A percentile compares a stretch with the other conserved stretches of the same genome.
Evolutionary conservation across 2,888 invertebrate genomes (phyloP).

Genomic region (Zaprionus obscuricornis): DNA sequence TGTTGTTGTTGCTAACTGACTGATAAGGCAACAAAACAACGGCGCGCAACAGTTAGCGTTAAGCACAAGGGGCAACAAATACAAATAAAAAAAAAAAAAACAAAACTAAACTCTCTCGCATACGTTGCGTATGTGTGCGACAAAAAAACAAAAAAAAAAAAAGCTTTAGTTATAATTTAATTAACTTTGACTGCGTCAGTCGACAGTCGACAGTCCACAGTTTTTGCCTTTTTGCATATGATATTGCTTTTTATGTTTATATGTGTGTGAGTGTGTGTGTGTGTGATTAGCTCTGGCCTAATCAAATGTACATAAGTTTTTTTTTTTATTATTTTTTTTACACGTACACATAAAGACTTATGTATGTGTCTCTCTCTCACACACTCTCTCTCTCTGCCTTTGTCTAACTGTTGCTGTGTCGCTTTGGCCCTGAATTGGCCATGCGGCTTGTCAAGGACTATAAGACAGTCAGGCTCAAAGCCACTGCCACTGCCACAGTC

Average conservation of each 20-base stretch:
- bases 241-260: neutral
- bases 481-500: conserved; percentile 10
- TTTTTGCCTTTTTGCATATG: too few species aligned
- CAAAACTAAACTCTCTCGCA: conserved; percentile 22
- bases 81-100: conserved; percentile 15
- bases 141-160: conserved; percentile 24
- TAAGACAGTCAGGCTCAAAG: conserved; percentile 8
- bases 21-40: conserved; percentile 37
- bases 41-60: conserved; percentile 53
- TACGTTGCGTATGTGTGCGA: conserved; percentile 43
- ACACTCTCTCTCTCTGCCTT: neutral
- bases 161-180: conserved; percentile 75
- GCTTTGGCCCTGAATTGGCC: conserved; percentile 40
- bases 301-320: conserved; percentile 51
- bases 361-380: neutral
- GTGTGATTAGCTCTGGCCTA: conserved; percentile 61
- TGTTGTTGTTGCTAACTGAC: conserved; percentile 16
- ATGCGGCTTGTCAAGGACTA: conserved; percentile 43
- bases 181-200: conserved; percentile 66
- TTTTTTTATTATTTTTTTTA: neutral
- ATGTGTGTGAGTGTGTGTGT: conserved; percentile 12
- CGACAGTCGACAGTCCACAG: too few species aligned
- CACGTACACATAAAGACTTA: neutral
- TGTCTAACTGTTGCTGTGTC: neutral
- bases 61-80: conserved; percentile 24